Base-by-base conservation (phyloP, 2,113 vertebrate species). In the Mesitornis unicolor region DNA sequence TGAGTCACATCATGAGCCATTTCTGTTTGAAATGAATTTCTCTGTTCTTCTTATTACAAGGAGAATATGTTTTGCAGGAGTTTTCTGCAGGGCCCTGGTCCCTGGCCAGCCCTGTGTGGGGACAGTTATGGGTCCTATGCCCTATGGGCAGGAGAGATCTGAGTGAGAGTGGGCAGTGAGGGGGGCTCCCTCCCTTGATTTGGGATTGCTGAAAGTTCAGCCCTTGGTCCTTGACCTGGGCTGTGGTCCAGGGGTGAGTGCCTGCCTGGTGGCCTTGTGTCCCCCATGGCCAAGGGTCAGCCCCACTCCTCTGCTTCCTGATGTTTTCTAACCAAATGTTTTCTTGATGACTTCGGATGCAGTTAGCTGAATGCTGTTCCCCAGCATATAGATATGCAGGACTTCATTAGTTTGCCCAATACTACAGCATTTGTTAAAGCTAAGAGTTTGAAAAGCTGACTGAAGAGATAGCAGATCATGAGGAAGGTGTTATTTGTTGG, bases 151-250 rank as follows among this genome's bases (percentile, higher is more conserved):
- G 47, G 36, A 79, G 31, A 19, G 20, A 36, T 35, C 16, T 35
- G 40, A 48, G 50, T 21, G 11, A 25, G 11, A 68, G 3, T 0
- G 1, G 48, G 29, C 8, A 78, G 7, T 3, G 7, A 65, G 29
- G 6, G 16, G 35, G 7, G 2, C 20, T 51, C 3, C 7, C 1
- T 2, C 0, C 0, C 4, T 60, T 15, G 4, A 20, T 29, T 13
- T 1, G 4, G 16, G 8, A 28, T 9, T 73, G 25, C 71, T 87
- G 20, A 43, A 33, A 25, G 26, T 18, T 42, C 45, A 59, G 48
- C 36, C 26, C n/a, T n/a, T n/a, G n/a, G n/a, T n/a, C n/a, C n/a
- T n/a, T n/a, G n/a, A n/a, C n/a, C 18, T 11, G 80, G 28, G 38
- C 51, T 65, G 40, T 3, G 6, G 31, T 3, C 36, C 47, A 42